Base-by-base conservation (phyloP, 2,888 invertebrate genomes). In the Melitaea athalia region DNA sequence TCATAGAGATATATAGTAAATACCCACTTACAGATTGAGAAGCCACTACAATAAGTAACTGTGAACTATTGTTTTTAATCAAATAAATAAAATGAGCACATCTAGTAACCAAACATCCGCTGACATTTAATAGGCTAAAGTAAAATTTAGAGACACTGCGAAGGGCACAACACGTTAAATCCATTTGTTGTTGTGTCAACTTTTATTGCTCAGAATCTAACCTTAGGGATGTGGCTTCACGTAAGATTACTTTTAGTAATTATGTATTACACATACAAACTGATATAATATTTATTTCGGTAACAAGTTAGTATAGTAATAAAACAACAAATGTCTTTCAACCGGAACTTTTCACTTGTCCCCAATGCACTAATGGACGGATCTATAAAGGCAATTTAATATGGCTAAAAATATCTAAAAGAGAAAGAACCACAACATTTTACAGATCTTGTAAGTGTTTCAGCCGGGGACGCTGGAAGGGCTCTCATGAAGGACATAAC, bases 61-160 rank as follows among this genome's bases (percentile, higher is more conserved):
- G 24, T 24, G 24, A 24, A 24, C 24, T 24, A 2, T 2, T 24
- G 24, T 24, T 10, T 5, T 43, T 17, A 7, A 8, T 47, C 8
- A 53, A 63, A 4, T 38, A 38, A 60, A 61, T 59, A 52, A 31
- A 53, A 55, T n/a, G 60, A 63, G 17, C 75, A 8, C 60, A 70
- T 78, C 78, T 15, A 74, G 76, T 7, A 11, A 5, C 0, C 55
- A 8, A 73, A 71, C 0, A 73, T 77, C 79, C 33, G 0, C 11
- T 59, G 6, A 74, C 78, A 81, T 84, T 84, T 82, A 83, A 84
- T 78, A 81, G 76, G 76, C 75, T 79, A 82, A 84, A 86, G 83
- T 84, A 84, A 83, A 86, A 86, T 86, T 85, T 85, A 82, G 83
- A 84, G 82, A 75, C 76, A 63, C 71, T 67, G 71, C 78, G 75